These are phyloP conservation scores for Acronicta aceris DNA, from an alignment of 2,888 invertebrate genomes.

Conservation along the genomic window DNA sequence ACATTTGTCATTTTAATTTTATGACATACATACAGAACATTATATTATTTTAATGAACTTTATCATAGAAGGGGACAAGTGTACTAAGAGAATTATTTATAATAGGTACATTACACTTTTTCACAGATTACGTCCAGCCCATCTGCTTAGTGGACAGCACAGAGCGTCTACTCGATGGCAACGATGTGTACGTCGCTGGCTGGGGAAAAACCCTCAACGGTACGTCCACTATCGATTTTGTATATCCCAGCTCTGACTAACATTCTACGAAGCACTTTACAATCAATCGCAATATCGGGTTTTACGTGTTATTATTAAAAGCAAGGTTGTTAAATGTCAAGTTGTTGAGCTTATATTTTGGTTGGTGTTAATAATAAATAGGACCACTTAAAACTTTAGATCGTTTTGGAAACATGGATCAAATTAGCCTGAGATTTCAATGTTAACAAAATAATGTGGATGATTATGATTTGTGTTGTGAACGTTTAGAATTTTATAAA, in stretches of 20 bases:
- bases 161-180: conserved; percentile 75
- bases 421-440: no score
- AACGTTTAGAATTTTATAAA: no score
- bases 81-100: no score
- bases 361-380: not conserved
- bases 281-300: conserved; percentile 33
- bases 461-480: no score
- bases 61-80: no score
- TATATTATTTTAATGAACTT: no score
- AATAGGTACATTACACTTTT: no score
- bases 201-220: conserved; percentile 90
- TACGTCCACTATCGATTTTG: conserved; percentile 69
- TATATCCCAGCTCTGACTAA: conserved; percentile 6
- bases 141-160: conserved; percentile 86
- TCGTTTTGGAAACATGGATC: no score
- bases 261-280: conserved; percentile 30
- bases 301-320: conserved; percentile 45
- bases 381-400: no score
- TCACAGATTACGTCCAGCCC: conserved; percentile 89
- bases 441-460: no score
- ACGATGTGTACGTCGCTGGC: conserved; percentile 89
- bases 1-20: no score
- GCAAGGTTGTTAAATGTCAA: conserved; percentile 25
- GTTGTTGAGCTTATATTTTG: not conserved
- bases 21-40: no score